Conservation (phyloP, 2,888 invertebrate genomes). For the Volucella inflata region DNA sequence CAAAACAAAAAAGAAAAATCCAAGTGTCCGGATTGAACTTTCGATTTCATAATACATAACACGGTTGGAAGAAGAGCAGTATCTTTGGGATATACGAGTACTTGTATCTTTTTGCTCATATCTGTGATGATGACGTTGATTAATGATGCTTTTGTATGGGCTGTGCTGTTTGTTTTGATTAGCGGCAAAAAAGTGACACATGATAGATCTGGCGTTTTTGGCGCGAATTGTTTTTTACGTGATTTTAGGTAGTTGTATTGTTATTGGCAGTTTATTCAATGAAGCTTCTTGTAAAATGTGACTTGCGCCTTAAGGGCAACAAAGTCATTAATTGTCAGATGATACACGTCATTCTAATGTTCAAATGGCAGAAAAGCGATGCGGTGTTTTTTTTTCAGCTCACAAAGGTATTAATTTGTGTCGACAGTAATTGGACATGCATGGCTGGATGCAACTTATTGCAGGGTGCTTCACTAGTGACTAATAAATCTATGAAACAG, state of each 20-base stretch:
- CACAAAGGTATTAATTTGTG: constrained; percentile 62
- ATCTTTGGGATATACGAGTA: not conserved
- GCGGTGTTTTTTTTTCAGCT: constrained; percentile 16
- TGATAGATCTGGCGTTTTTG: not conserved
- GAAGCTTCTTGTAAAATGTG: constrained; percentile 20
- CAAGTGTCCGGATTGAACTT: constrained; percentile 71
- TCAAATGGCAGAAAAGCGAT: not conserved
- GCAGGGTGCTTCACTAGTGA: constrained; percentile 33
- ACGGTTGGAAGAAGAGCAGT: not conserved
- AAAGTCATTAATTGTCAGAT: constrained; percentile 21
- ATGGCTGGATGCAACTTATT: constrained; percentile 50
- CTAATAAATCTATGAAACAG: constrained; percentile 40
- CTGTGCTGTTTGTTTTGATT: constrained; percentile 1
- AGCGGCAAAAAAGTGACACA: not conserved
- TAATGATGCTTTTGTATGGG: not conserved
- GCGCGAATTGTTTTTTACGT: not conserved
- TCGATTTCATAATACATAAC: constrained; percentile 73
- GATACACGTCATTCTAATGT: constrained; percentile 15
- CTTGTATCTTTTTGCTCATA: not conserved
- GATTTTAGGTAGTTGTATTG: not conserved
- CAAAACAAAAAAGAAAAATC: constrained; percentile 4
- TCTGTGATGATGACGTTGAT: not conserved
- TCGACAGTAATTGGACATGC: constrained; percentile 67
- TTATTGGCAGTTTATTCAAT: constrained; percentile 17
- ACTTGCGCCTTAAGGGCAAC: constrained; percentile 37